These are phyloP conservation scores for Orius insidiosus DNA, from an alignment of 1,140 invertebrate species.

Conservation along the genomic window DNA sequence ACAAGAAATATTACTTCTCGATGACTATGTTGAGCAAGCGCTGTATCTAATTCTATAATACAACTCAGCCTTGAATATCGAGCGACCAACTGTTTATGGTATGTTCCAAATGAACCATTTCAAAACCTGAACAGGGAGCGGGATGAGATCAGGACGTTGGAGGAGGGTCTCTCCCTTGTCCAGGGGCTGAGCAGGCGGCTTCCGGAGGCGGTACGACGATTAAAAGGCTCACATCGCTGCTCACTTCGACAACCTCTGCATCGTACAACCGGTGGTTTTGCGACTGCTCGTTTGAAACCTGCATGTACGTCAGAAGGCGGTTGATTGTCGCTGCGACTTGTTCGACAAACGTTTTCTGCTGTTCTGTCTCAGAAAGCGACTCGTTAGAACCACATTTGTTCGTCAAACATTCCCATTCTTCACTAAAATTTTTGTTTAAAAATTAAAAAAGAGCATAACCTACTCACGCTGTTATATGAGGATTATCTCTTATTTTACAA, in stretches of 20 bases:
- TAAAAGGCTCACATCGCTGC: conserved; percentile 70
- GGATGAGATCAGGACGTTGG: conserved; percentile 59
- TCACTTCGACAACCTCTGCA: conserved; percentile 79
- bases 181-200: conserved; percentile 75
- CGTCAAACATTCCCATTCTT: conserved; percentile 76
- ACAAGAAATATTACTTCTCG: conserved; percentile 48
- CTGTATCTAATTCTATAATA: conserved; percentile 79
- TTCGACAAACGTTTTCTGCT: conserved; percentile 60
- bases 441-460: conserved; percentile 1
- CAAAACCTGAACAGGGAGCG: conserved; percentile 78
- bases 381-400: conserved; percentile 13
- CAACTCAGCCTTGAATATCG: conserved; percentile 81
- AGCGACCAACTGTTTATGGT: conserved; percentile 71
- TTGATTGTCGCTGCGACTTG: conserved; percentile 49
- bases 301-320: conserved; percentile 60
- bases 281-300: conserved; percentile 48
- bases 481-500: conserved; percentile 80
- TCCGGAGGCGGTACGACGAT: conserved; percentile 79
- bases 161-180: conserved; percentile 64
- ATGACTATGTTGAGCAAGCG: conserved; percentile 77
- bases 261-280: conserved; percentile 67
- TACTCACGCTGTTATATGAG: conserved; percentile 83
- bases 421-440: conserved; percentile 38
- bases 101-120: conserved; percentile 86
- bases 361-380: conserved; percentile 35